These are phyloP conservation scores for Triplophysa bombifrons DNA, from an alignment of 2,797 vertebrate genomes.

Conservation along the genomic window DNA sequence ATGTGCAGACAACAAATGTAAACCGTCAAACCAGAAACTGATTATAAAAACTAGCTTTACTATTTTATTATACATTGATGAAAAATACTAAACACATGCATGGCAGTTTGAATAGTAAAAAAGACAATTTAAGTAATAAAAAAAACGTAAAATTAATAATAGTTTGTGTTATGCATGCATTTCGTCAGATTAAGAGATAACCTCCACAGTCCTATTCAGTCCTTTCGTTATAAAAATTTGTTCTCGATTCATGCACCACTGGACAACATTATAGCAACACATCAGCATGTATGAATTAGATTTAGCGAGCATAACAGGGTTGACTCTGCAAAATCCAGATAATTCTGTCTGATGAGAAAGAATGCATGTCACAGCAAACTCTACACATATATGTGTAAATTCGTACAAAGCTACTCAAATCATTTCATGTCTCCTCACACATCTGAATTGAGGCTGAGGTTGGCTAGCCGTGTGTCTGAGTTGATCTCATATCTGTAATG, in stretches of 20 bases:
- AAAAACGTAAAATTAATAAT: constrained; percentile 28
- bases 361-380: constrained; percentile 45
- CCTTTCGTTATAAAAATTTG: not conserved
- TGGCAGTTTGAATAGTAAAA: constrained; percentile 27
- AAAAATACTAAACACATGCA: constrained; percentile 51
- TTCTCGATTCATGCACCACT: constrained; percentile 72
- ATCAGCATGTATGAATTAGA: constrained; percentile 64
- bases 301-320: constrained; percentile 14
- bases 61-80: constrained; percentile 24
- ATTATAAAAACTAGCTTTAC: constrained; percentile 35
- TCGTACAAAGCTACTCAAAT: constrained; percentile 83
- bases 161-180: constrained; percentile 29
- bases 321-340: constrained; percentile 54
- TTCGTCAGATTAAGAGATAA: constrained; percentile 20
- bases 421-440: constrained; percentile 75
- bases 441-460: constrained; percentile 94
- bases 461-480: constrained; percentile 90
- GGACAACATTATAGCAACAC: constrained; percentile 65
- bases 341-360: constrained; percentile 49
- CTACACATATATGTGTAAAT: constrained; percentile 47
- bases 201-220: constrained; percentile 8
- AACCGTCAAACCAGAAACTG: constrained; percentile 49
- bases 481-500: constrained; percentile 98
- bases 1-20: constrained; percentile 37
- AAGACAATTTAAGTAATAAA: constrained; percentile 6